Conservation (phyloP, 2,113 vertebrate genomes). For the Crotalus viridis region DNA sequence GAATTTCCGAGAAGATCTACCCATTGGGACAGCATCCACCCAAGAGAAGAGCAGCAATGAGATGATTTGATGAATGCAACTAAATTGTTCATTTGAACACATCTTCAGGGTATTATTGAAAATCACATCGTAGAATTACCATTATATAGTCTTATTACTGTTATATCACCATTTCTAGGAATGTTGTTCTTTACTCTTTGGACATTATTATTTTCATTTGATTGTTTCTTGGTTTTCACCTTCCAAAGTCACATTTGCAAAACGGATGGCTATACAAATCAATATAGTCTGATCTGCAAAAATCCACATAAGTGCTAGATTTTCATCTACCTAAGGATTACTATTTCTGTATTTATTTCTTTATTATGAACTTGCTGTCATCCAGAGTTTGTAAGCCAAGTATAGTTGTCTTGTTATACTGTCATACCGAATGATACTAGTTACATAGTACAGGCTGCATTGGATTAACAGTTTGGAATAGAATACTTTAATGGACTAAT, state of each 20-base stretch:
- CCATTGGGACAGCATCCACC: background rate
- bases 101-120: background rate
- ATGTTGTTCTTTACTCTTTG: background rate
- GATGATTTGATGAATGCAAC: background rate
- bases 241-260: background rate
- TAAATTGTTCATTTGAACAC: background rate
- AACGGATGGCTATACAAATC: background rate
- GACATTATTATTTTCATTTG: background rate
- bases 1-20: background rate
- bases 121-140: background rate
- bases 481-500: background rate
- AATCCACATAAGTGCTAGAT: background rate
- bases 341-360: background rate
- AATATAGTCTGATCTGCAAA: background rate
- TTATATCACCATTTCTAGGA: background rate
- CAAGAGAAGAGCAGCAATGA: background rate
- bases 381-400: background rate
- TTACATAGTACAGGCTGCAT: background rate
- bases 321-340: background rate
- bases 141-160: background rate
- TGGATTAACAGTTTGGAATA: background rate
- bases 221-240: background rate
- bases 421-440: background rate
- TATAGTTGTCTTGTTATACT: background rate
- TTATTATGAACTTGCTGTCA: background rate